Percentiles rank a stretch among this genome's conserved stretches.
These are phyloP conservation scores for Andricus grossulariae DNA, from an alignment of 1,140 invertebrate species.

Conservation along the genomic window DNA sequence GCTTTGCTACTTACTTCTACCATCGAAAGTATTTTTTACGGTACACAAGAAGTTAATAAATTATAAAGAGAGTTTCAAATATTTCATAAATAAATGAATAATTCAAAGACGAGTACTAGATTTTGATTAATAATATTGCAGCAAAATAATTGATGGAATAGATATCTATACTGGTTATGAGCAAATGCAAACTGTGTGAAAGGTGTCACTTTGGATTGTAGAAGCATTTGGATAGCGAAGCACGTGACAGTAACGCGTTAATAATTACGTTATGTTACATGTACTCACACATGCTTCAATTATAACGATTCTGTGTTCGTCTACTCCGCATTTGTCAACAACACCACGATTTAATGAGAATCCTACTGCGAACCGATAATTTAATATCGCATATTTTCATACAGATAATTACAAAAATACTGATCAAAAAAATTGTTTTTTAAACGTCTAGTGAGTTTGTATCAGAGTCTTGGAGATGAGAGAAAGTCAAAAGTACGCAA, in stretches of 20 bases:
- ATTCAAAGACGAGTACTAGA: no score
- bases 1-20: no score
- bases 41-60: no score
- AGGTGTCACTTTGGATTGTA: not conserved
- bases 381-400: not conserved
- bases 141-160: no score
- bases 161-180: not conserved
- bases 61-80: no score
- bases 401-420: not conserved
- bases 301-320: slow-evolving; percentile 19
- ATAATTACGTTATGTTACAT: slow-evolving; percentile 31
- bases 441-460: no score
- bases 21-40: no score
- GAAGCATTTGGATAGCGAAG: slow-evolving; percentile 12
- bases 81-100: no score
- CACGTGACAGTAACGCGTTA: slow-evolving; percentile 20
- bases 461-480: no score
- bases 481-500: no score
- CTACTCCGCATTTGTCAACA: slow-evolving; percentile 12
- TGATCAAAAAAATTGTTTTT: no score
- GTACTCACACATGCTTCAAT: slow-evolving; percentile 25
- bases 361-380: slow-evolving; percentile 3
- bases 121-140: no score
- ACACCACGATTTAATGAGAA: slow-evolving; percentile 1
- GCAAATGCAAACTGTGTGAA: not conserved